Conservation (phyloP, 2,888 invertebrate genomes). For the Eudemis profundana region DNA sequence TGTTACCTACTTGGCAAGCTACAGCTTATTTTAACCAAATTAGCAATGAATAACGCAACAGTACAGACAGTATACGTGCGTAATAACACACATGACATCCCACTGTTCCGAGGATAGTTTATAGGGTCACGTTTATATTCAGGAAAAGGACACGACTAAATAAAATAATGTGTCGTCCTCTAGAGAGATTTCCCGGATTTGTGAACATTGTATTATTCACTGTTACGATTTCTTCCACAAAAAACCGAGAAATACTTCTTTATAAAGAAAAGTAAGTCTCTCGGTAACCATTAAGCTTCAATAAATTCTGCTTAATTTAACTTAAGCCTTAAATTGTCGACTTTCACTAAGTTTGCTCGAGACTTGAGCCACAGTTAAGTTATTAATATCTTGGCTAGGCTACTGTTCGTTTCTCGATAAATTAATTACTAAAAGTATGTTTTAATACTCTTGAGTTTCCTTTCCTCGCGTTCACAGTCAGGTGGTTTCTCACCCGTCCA, state of each 20-base stretch:
- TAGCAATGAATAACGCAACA: neutral
- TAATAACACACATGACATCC: neutral
- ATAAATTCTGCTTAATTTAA: conserved; percentile 39
- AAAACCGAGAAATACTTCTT: conserved; percentile 26
- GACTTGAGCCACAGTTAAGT: conserved; percentile 13
- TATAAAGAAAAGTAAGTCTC: conserved; percentile 33
- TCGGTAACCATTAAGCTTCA: conserved; percentile 30
- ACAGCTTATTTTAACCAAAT: neutral
- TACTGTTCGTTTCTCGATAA: conserved; percentile 19
- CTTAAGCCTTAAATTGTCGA: conserved; percentile 34
- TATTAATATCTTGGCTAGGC: conserved; percentile 30
- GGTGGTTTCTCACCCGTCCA: conserved; percentile 34
- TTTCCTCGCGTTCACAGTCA: conserved; percentile 33
- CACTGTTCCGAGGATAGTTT: conserved; percentile 17
- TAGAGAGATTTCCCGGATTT: conserved; percentile 33
- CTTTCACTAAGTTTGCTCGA: conserved; percentile 9
- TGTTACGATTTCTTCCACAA: conserved; percentile 20
- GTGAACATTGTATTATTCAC: conserved; percentile 25
- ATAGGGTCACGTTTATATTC: conserved; percentile 31
- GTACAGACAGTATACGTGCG: neutral
- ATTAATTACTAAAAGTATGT: conserved; percentile 23
- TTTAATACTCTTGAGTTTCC: conserved; percentile 8
- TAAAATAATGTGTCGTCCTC: conserved; percentile 31
- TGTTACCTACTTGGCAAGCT: neutral
- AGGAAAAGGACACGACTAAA: conserved; percentile 25